Conservation (phyloP, 2,888 invertebrate genomes). For the Ochropacha duplaris region DNA sequence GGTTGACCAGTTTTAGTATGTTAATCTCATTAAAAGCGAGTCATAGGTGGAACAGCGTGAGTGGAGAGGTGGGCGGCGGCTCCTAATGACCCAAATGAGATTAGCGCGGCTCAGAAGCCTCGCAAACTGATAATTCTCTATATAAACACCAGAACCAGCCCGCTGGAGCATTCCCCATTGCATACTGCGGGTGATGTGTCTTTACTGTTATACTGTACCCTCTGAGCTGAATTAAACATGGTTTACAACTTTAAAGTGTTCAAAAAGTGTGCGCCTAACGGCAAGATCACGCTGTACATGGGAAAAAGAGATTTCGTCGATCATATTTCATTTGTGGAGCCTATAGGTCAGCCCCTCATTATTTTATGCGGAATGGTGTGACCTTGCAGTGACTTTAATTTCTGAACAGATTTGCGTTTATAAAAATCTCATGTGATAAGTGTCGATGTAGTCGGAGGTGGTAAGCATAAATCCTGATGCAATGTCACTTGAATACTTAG, state of each 20-base stretch:
- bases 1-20: neutral
- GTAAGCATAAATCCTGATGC: too few relatives aligned
- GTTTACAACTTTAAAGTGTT: conserved; percentile 95
- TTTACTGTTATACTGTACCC: neutral
- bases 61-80: conserved; percentile 18
- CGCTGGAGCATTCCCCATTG: conserved; percentile 11
- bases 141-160: conserved; percentile 40
- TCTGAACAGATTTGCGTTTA: too few relatives aligned
- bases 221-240: conserved; percentile 83
- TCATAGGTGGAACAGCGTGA: neutral
- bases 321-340: conserved; percentile 92
- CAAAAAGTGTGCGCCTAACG: conserved; percentile 95
- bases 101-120: conserved; percentile 63
- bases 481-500: too few relatives aligned
- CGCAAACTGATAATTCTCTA: conserved; percentile 59
- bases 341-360: conserved; percentile 85
- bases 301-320: conserved; percentile 95
- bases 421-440: too few relatives aligned
- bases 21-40: neutral
- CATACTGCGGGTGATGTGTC: neutral
- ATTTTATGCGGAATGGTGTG: too few relatives aligned
- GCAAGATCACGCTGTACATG: conserved; percentile 92
- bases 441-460: too few relatives aligned
- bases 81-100: conserved; percentile 59
- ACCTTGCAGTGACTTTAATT: too few relatives aligned